Evolutionary conservation across 2,888 invertebrate species (phyloP).

Genomic region (Parnassius orleans): DNA sequence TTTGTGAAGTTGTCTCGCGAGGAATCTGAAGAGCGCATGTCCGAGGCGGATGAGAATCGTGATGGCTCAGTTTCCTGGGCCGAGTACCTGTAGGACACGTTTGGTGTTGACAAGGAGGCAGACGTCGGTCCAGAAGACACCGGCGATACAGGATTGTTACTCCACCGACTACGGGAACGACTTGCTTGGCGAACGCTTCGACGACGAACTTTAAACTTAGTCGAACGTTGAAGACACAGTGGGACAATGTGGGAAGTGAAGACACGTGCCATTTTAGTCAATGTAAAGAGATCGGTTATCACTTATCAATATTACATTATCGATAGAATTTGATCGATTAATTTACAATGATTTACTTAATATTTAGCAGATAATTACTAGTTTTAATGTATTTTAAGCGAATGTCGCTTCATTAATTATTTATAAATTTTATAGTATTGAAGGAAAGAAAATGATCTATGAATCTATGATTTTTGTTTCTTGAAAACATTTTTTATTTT

Average conservation of each 20-base stretch:
- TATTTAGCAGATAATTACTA: too few relatives aligned
- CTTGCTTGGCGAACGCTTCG: slow-evolving; percentile 89
- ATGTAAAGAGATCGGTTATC: background rate
- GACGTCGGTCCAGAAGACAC: slow-evolving; percentile 77
- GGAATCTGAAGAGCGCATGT: slow-evolving; percentile 91
- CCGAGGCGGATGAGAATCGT: slow-evolving; percentile 91
- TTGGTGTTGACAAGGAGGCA: slow-evolving; percentile 86
- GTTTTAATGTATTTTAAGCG: too few relatives aligned
- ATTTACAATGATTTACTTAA: background rate
- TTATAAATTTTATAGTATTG: too few relatives aligned
- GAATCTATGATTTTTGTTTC: too few relatives aligned
- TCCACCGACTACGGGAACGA: slow-evolving; percentile 93
- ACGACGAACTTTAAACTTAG: slow-evolving; percentile 86
- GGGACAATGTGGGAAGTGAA: too few relatives aligned
- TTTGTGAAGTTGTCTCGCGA: slow-evolving; percentile 93
- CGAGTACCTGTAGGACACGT: slow-evolving; percentile 94
- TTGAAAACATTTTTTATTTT: too few relatives aligned
- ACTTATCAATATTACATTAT: background rate
- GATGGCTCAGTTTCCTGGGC: slow-evolving; percentile 93
- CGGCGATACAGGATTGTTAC: slow-evolving; percentile 70
- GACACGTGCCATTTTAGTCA: slow-evolving; percentile 11
- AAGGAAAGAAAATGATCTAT: too few relatives aligned
- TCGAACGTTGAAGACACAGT: background rate
- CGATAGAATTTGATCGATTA: background rate
- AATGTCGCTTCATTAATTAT: too few relatives aligned